Percentiles rank a stretch among this genome's conserved stretches.
phyloP scores from a whole-genome alignment of 2,113 vertebrate genomes.

The Suricata suricatta region DNA sequence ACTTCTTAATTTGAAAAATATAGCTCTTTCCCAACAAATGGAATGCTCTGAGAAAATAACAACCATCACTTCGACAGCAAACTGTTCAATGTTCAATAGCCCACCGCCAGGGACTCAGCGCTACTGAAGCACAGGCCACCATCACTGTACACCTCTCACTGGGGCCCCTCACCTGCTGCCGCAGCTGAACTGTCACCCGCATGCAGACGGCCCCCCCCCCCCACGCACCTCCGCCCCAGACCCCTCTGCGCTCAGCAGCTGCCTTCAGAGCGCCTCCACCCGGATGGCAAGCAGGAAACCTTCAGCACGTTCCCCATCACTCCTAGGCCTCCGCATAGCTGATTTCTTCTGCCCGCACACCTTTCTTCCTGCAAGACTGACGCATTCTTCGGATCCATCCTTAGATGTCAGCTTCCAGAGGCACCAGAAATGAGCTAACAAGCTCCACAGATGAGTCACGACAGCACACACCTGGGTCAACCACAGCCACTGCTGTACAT shows the following conservation, averaged over 20 bases:
- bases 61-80: not conserved
- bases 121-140: not conserved
- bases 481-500: not conserved
- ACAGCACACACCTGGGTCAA: not conserved
- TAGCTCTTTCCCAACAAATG: not conserved
- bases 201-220: not conserved
- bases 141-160: not conserved
- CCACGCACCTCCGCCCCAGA: too few species aligned
- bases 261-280: not conserved
- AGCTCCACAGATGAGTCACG: not conserved
- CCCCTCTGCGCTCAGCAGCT: not conserved
- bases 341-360: not conserved
- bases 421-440: not conserved
- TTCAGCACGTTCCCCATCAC: not conserved
- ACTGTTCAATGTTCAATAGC: not conserved
- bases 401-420: not conserved
- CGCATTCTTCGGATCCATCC: not conserved
- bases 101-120: not conserved
- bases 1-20: slow-evolving; percentile 15
- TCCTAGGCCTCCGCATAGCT: not conserved
- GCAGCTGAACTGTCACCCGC: not conserved
- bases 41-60: not conserved
- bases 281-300: not conserved
- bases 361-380: not conserved
- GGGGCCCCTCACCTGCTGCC: not conserved